These are phyloP conservation scores for Augochlora pura DNA, from an alignment of 1,140 invertebrate species.

Conservation along the genomic window DNA sequence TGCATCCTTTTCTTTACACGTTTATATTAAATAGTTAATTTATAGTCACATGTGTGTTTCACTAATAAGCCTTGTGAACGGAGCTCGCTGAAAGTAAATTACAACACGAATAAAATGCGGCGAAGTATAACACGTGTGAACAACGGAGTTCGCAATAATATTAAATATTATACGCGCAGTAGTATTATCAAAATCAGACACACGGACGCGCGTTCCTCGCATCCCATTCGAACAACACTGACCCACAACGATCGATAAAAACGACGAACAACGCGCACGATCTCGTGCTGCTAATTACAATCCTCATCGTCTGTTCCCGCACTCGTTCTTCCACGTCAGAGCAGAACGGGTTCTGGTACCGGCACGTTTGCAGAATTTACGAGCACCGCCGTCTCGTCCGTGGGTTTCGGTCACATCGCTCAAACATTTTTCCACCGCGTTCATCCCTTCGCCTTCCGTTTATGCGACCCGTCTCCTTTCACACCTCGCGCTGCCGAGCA, in stretches of 20 bases:
- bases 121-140: too few relatives aligned
- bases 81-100: too few relatives aligned
- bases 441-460: neutral
- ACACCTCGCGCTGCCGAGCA: slow-evolving; percentile 7
- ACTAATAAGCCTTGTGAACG: too few relatives aligned
- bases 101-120: too few relatives aligned
- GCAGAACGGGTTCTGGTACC: neutral
- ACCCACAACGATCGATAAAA: neutral
- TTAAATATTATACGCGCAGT: too few relatives aligned
- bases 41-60: too few relatives aligned
- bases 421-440: slow-evolving; percentile 4
- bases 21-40: too few relatives aligned
- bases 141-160: too few relatives aligned
- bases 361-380: neutral
- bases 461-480: neutral
- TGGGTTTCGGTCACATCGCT: neutral
- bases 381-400: neutral
- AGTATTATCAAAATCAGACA: too few relatives aligned
- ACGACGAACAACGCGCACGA: neutral
- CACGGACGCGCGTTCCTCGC: too few relatives aligned
- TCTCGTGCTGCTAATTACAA: neutral
- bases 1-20: too few relatives aligned
- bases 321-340: neutral
- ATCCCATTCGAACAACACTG: neutral
- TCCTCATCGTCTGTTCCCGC: neutral